phyloP scores from a whole-genome alignment of 2,113 vertebrate genomes.

The Sceloporus undulatus region DNA sequence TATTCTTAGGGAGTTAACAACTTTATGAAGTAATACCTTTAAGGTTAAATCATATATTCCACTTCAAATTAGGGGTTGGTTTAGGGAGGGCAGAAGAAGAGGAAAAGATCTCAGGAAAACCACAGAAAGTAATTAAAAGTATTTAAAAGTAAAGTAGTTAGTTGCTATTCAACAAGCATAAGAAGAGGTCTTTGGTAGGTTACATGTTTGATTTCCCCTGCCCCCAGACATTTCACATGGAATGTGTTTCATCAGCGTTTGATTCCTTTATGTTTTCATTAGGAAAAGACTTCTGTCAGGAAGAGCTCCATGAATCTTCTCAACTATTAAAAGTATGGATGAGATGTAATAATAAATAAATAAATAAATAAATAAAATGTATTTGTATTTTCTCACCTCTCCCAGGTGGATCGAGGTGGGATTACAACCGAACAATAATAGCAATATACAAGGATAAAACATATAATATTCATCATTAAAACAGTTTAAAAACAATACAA shows the following conservation, averaged over 20 bases:
- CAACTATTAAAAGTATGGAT: background rate
- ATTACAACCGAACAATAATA: too few relatives aligned
- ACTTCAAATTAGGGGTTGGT: background rate
- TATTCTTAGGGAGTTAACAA: slow-evolving; percentile 10
- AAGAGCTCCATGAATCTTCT: background rate
- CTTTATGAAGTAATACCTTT: slow-evolving; percentile 15
- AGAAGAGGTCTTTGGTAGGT: background rate
- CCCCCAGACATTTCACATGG: background rate
- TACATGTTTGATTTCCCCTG: too few relatives aligned
- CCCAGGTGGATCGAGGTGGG: too few relatives aligned
- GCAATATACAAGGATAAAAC: too few relatives aligned
- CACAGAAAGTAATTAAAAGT: background rate
- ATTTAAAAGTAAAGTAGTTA: background rate
- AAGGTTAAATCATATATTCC: background rate
- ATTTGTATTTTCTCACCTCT: too few relatives aligned
- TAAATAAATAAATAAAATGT: too few relatives aligned
- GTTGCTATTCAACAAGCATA: background rate
- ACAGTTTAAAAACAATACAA: too few relatives aligned
- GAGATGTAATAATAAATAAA: too few relatives aligned
- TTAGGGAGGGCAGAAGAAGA: background rate
- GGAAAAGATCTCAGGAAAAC: background rate
- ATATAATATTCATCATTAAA: too few relatives aligned
- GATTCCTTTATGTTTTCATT: background rate
- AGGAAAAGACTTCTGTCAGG: background rate
- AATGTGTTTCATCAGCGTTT: background rate